Evolutionary conservation across 2,113 vertebrate species (phyloP).

Genomic region (Solea senegalensis): DNA sequence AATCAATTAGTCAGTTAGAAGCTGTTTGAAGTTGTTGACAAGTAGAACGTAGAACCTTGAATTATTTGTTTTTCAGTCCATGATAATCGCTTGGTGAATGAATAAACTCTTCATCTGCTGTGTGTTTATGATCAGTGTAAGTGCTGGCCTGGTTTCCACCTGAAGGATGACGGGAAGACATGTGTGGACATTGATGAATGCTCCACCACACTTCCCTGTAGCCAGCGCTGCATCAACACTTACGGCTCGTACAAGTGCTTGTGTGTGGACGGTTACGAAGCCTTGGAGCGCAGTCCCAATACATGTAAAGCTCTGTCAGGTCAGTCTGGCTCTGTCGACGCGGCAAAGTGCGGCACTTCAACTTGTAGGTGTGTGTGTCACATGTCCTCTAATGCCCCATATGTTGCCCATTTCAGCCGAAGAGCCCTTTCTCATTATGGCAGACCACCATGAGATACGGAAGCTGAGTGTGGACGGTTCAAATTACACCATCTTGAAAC

Average conservation of each 20-base stretch:
- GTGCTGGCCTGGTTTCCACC: slow-evolving; percentile 96
- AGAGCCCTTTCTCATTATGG: slow-evolving; percentile 96
- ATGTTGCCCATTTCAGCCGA: slow-evolving; percentile 83
- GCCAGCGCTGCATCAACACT: slow-evolving; percentile 96
- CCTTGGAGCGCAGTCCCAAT: slow-evolving; percentile 86
- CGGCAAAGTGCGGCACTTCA: not conserved
- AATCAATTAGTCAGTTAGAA: no score
- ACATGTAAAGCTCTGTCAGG: slow-evolving; percentile 95
- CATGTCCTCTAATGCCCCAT: not conserved
- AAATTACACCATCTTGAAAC: slow-evolving; percentile 97
- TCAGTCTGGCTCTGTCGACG: slow-evolving; percentile 56
- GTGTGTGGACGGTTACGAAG: slow-evolving; percentile 93
- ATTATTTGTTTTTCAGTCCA: no score
- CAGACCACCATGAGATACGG: slow-evolving; percentile 98
- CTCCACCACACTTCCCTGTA: slow-evolving; percentile 91
- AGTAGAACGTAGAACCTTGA: no score
- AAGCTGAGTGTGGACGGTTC: slow-evolving; percentile 97
- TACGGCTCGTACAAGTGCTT: slow-evolving; percentile 96
- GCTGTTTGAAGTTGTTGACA: no score
- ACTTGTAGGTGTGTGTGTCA: not conserved
- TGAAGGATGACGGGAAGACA: slow-evolving; percentile 96
- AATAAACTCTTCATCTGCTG: not conserved
- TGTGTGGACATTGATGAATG: slow-evolving; percentile 97
- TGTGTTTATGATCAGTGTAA: slow-evolving; percentile 86
- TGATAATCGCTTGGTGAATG: no score